Base-by-base conservation (phyloP, 2,888 invertebrate genomes). In the Minunthozetes semirufus region DNA sequence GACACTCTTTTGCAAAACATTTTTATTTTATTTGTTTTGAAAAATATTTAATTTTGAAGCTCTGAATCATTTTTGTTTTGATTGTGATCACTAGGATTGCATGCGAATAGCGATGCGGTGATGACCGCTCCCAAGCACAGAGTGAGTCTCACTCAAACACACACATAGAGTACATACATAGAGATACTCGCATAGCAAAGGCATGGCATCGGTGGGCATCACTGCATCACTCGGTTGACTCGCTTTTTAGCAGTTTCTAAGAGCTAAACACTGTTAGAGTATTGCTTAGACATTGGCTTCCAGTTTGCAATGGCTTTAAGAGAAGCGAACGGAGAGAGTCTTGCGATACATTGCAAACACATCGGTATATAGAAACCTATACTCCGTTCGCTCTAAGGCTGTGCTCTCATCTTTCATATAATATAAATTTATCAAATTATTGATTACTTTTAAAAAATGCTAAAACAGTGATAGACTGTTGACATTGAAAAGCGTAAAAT, bases 401-500 rank as follows among this genome's bases (percentile, higher is more conserved):
- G 8, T 38, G 22, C 68, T 68, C 68, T 68, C 68, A 68, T 68
- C 68, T 68, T 68, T 68, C 68, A 68, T 68, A 68, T 68, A 13
- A 68, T 68, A 68, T 68, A 68, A 68, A 42, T 68, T 68, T 68
- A 68, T 68, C 68, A 68, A 68, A 68, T 68, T 68, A 68, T 68
- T 68, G 68, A 68, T 68, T 42, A 46, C 42, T 68, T 68, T 68
- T 68, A 19, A 68, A 61, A 68, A 68, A 68, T 68, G 42, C 11
- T n/a, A 68, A 33, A 42, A 38, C 9, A 42, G 17, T 22, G 8
- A 68, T 5, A 38, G 11, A 42, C 17, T 3, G 9, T 9, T 17
- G 19, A 13, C 38, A 29, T 15, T 22, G 13, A 46, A 42, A 42
- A 13, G 9, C 6, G 19, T 11, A 22, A 42, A 42, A 22, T 19